A percentile compares a stretch with the other conserved stretches of the same genome.
phyloP scores from a whole-genome alignment of 2,113 vertebrate species.

The Proteles cristata region DNA sequence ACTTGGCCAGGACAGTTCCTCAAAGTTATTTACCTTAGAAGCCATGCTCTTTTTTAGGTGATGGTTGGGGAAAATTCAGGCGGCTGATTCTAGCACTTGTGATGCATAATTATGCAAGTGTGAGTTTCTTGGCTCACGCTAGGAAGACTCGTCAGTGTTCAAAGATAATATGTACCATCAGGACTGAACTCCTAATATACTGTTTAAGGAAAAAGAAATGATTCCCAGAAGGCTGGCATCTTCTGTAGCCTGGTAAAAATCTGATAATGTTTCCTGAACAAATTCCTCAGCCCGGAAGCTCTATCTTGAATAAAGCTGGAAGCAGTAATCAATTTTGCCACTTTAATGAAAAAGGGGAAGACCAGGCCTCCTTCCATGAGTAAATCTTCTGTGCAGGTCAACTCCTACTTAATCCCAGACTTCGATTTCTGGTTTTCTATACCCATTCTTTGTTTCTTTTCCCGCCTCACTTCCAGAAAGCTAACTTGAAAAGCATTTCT shows the following conservation, averaged over 20 bases:
- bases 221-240: background rate
- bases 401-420: background rate
- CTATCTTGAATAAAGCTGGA: background rate
- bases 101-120: background rate
- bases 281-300: background rate
- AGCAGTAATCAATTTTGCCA: background rate
- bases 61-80: background rate
- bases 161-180: background rate
- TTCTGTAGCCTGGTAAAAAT: background rate
- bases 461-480: background rate
- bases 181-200: background rate
- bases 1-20: background rate
- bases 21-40: conserved; percentile 22
- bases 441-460: background rate
- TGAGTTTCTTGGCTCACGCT: background rate
- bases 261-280: background rate
- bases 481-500: background rate
- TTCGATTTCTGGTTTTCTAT: background rate
- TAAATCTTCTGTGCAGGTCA: background rate
- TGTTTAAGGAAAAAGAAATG: background rate
- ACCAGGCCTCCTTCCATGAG: background rate
- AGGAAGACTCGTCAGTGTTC: background rate
- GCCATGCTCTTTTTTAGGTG: background rate
- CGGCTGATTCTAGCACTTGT: background rate
- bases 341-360: background rate